Base-by-base conservation (phyloP, 2,888 invertebrate species). In the Pristionchus japonicus region DNA sequence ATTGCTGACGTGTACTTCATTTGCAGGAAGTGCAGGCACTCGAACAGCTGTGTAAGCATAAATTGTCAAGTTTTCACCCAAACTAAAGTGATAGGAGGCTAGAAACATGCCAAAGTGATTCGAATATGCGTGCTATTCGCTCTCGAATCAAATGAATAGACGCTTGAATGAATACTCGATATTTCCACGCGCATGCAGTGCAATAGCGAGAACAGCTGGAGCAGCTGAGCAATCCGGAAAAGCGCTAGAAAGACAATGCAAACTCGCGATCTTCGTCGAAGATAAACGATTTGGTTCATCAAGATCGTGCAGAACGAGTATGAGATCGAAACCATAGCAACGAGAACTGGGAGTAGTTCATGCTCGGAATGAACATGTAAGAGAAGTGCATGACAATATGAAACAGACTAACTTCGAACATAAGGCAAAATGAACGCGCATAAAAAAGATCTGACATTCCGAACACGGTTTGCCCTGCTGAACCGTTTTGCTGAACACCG, bases 1-100 rank as follows among this genome's bases (percentile, higher is more conserved):
- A 27, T 17, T 67, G 67, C 67, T 67, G 67, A 67, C 67, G 67
- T 67, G 67, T 67, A 67, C 67, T 67, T n/a, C 67, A 27, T 34
- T 67, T 17, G 67, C 31, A 17, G 31, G 15, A 4, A n/a, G 31
- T 67, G 67, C 31, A 67, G 20, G 27, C n/a, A 4, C 3, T 17
- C n/a, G 67, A 67, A 27, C 67, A 34, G 67, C 17, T 67, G 31
- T 67, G 27, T 34, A 17, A 34, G n/a, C 34, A 67, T n/a, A 11
- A 34, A 17, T 9, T 27, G 27, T 27, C 61, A 61, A 61, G 61
- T 27, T n/a, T 61, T 61, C 61, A 15, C 31, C 11, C 15, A 31
- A 67, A 67, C 15, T n/a, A n/a, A 67, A 9, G 13, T 2, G 15
- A 31, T 9, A 67, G 34, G 20, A 27, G 13, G 34, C 11, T 67